Evolutionary conservation across 2,113 vertebrate species (phyloP).

Genomic region (Amphiprion ocellaris): DNA sequence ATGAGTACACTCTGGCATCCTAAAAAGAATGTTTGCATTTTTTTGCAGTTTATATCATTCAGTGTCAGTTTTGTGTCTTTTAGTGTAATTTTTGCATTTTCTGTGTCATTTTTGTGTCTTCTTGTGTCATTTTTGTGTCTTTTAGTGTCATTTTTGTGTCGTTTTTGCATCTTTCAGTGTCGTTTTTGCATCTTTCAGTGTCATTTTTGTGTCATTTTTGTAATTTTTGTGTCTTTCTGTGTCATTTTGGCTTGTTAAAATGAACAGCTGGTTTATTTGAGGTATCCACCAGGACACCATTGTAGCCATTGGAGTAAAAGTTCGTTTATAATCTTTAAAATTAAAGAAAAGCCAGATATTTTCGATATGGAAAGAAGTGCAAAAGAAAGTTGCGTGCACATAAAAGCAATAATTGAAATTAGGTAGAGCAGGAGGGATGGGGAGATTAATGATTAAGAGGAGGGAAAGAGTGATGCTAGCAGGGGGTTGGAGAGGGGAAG

Average conservation of each 20-base stretch:
- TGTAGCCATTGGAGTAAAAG: background rate
- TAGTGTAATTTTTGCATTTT: no score
- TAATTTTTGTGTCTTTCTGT: no score
- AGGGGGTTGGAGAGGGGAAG: conserved; percentile 34
- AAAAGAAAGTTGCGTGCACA: conserved; percentile 28
- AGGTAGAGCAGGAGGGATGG: conserved; percentile 33
- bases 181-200: no score
- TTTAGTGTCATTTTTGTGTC: no score
- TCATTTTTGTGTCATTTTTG: no score
- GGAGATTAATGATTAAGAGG: conserved; percentile 51
- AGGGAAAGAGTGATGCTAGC: conserved; percentile 31
- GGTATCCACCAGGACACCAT: background rate
- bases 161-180: no score
- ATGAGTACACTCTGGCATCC: no score
- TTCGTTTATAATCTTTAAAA: background rate
- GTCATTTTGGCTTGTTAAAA: background rate
- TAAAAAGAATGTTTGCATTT: no score
- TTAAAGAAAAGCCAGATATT: background rate
- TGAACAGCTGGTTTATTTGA: background rate
- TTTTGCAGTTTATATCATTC: no score
- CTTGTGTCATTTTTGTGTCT: no score
- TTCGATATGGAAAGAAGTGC: background rate
- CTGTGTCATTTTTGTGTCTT: no score
- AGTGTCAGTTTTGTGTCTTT: no score
- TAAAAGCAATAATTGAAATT: conserved; percentile 26